Evolutionary conservation across 1,140 invertebrate species (phyloP), one percentile per base, ranked within the genome.

Genomic region (Calliphora vicina): DNA sequence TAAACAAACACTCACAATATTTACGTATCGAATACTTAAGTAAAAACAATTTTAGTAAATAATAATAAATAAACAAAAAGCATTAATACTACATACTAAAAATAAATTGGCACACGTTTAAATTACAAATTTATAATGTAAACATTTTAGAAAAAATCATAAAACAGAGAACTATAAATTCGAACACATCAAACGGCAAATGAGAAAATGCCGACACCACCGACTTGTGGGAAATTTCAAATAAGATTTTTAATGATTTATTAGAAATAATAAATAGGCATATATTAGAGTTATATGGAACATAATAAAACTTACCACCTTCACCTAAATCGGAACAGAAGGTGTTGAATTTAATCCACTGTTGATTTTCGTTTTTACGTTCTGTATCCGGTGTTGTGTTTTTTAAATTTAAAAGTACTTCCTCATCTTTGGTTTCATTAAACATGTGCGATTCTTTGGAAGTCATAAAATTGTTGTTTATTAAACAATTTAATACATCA

Each of bases 51-150:
- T 50, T 13, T 50, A 50, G 61, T 67, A 20, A 23, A 67, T 67
- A 67, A 61, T n/a, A n/a, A 57, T 6, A 67, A 67, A 67, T 50
- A 50, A 67, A 25, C n/a, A n/a, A n/a, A n/a, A n/a, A n/a, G n/a
- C n/a, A n/a, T n/a, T n/a, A 67, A 57, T 17, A 17, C 50, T 6
- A 57, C n/a, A 57, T n/a, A 57, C 50, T 67, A 67, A 67, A 67
- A 67, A 67, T 67, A 67, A 23, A 20, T 67, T 67, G 61, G 61
- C 61, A 67, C 61, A 67, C 61, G 61, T 67, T 67, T 67, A 23
- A 20, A 67, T 67, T 67, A 67, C 61, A 67, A 67, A 67, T 67
- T 23, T 25, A 67, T 67, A 67, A 23, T 67, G 61, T 67, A 67
- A 67, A 67, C 61, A 20, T 10, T 67, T 67, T 10, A 67, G 25